Conservation (phyloP, 1,140 invertebrate genomes). For the Papilio helenus region DNA sequence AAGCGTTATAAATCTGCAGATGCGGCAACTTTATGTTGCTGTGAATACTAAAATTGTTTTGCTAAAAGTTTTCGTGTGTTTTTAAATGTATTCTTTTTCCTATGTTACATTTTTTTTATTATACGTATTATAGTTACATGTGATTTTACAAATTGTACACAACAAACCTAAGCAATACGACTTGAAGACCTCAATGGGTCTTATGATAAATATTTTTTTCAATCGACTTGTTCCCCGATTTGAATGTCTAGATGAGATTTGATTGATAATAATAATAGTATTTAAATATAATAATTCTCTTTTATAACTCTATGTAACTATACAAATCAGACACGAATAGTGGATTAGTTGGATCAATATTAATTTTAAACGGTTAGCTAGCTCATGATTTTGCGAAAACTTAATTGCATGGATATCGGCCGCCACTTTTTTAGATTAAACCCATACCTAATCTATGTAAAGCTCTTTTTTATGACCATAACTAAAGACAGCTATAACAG, state of each 20-base stretch:
- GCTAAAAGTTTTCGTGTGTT: neutral
- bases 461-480: slow-evolving; percentile 27
- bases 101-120: neutral
- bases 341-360: slow-evolving; percentile 45
- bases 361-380: slow-evolving; percentile 40
- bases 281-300: neutral
- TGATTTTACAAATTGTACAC: neutral
- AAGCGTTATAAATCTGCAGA: slow-evolving; percentile 54
- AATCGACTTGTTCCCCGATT: too few relatives aligned
- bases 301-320: neutral
- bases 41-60: slow-evolving; percentile 35
- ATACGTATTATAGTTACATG: neutral
- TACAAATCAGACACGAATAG: neutral
- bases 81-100: slow-evolving; percentile 13
- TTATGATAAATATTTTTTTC: too few relatives aligned
- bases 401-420: slow-evolving; percentile 40
- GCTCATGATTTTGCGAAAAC: slow-evolving; percentile 48
- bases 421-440: slow-evolving; percentile 37
- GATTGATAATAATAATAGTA: neutral
- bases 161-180: neutral
- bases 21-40: slow-evolving; percentile 40
- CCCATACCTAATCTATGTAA: slow-evolving; percentile 8
- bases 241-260: neutral
- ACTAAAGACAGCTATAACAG: slow-evolving; percentile 14
- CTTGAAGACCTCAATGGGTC: too few relatives aligned